phyloP scores from a whole-genome alignment of 2,797 vertebrate species.

The Muscicapa striata region DNA sequence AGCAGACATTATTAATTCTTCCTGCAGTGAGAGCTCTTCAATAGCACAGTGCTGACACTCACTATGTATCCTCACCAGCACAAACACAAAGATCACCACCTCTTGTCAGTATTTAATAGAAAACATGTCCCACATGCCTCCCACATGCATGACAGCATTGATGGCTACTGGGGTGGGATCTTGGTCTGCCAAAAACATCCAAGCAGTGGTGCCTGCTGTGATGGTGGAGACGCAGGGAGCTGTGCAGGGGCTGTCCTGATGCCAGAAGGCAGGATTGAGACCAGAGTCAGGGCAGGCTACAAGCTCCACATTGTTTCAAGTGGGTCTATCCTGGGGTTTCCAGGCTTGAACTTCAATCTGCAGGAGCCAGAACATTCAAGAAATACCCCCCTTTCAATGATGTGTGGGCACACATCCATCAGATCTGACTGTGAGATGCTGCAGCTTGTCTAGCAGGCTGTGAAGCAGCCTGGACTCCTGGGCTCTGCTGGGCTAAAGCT shows the following conservation, averaged over 20 bases:
- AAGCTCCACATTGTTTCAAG: not conserved
- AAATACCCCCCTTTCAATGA: not conserved
- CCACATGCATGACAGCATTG: not conserved
- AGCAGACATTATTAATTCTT: conserved; percentile 33
- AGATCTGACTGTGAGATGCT: not conserved
- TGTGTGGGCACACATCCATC: rapidly evolving
- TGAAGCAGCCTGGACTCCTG: not conserved
- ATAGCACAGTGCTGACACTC: not conserved
- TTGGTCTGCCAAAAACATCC: not conserved
- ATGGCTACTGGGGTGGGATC: not conserved
- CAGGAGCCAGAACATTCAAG: not conserved
- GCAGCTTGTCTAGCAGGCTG: not conserved
- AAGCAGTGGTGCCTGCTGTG: not conserved
- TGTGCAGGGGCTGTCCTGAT: not conserved
- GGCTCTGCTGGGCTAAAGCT: not conserved
- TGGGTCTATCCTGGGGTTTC: not conserved
- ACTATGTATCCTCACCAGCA: not conserved
- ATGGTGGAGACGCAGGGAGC: not conserved
- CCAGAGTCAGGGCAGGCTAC: not conserved
- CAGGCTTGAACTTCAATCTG: not conserved
- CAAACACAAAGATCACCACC: not conserved
- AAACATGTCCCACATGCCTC: not conserved
- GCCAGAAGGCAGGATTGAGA: not conserved
- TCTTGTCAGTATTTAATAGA: not conserved
- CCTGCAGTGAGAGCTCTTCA: conserved; percentile 17